Evolutionary conservation across 2,113 vertebrate species (phyloP).

Genomic region (Gasterosteus nipponicus): DNA sequence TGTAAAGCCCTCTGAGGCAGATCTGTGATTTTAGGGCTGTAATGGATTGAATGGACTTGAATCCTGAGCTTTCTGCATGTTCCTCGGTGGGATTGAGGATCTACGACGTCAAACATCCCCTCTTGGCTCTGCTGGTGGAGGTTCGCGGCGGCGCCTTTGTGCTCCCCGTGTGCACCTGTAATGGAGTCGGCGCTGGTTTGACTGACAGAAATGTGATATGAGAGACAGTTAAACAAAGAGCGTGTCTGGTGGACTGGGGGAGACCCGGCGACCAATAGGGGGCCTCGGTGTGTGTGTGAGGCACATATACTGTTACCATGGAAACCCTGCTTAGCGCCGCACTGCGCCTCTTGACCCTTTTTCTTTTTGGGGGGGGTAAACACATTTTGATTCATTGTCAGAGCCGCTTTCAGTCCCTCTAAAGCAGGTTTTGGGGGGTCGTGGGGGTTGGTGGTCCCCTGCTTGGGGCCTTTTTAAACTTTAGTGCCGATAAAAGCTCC

Average conservation of each 20-base stretch:
- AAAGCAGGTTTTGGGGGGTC: background rate
- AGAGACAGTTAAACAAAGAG: slow-evolving; percentile 62
- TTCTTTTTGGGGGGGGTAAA: slow-evolving; percentile 61
- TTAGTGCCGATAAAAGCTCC: background rate
- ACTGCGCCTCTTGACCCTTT: slow-evolving; percentile 59
- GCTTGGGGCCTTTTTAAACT: background rate
- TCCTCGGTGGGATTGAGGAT: too few relatives aligned
- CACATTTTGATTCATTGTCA: slow-evolving; percentile 57
- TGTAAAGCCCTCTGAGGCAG: too few relatives aligned
- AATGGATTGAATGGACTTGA: too few relatives aligned
- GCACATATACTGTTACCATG: slow-evolving; percentile 73
- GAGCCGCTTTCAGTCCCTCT: background rate
- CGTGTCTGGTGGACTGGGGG: slow-evolving; percentile 26
- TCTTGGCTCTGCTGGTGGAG: background rate
- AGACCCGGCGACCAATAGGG: slow-evolving; percentile 55
- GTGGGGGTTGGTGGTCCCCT: slow-evolving; percentile 1
- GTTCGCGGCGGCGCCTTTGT: background rate
- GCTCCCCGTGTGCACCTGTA: slow-evolving; percentile 30
- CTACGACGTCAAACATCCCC: too few relatives aligned
- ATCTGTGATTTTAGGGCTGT: too few relatives aligned
- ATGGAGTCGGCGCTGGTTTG: slow-evolving; percentile 30
- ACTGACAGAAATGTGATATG: slow-evolving; percentile 35
- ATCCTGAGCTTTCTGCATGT: too few relatives aligned
- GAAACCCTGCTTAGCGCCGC: slow-evolving; percentile 51
- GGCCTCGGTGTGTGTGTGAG: slow-evolving; percentile 32